These are phyloP conservation scores for Myotis brandtii DNA, from an alignment of 2,113 vertebrate species.

Conservation along the genomic window DNA sequence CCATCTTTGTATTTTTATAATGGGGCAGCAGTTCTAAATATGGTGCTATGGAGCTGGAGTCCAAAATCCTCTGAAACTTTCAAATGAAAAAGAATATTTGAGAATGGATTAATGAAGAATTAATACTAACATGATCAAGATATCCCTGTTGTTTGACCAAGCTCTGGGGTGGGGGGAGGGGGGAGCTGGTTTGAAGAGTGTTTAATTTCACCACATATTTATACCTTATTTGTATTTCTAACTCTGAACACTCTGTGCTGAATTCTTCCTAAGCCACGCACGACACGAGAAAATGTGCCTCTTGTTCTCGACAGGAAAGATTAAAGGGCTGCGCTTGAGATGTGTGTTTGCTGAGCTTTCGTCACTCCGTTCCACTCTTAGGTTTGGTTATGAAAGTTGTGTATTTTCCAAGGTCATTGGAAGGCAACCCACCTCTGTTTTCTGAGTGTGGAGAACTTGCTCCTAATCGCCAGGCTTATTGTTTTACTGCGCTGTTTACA, in stretches of 20 bases:
- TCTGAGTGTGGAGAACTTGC: slow-evolving; percentile 55
- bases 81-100: slow-evolving; percentile 2
- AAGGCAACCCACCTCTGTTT: slow-evolving; percentile 70
- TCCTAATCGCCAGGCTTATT: slow-evolving; percentile 52
- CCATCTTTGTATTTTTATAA: slow-evolving; percentile 24
- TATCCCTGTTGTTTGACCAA: slow-evolving; percentile 15
- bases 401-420: slow-evolving; percentile 49
- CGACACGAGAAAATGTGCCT: slow-evolving; percentile 53
- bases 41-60: neutral
- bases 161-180: neutral
- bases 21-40: neutral
- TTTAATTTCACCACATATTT: slow-evolving; percentile 30
- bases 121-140: neutral
- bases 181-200: neutral
- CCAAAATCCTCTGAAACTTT: neutral
- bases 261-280: slow-evolving; percentile 49
- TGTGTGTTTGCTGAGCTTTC: slow-evolving; percentile 43
- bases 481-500: slow-evolving; percentile 82
- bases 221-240: slow-evolving; percentile 67
- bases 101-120: slow-evolving; percentile 40
- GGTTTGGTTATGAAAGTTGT: slow-evolving; percentile 72
- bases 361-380: neutral
- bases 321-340: slow-evolving; percentile 55
- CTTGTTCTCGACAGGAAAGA: slow-evolving; percentile 56
- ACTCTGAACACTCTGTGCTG: slow-evolving; percentile 52